A percentile compares a stretch with the other conserved stretches of the same genome.
phyloP scores from a whole-genome alignment of 2,113 vertebrate genomes.

The Fukomys damarensis region DNA sequence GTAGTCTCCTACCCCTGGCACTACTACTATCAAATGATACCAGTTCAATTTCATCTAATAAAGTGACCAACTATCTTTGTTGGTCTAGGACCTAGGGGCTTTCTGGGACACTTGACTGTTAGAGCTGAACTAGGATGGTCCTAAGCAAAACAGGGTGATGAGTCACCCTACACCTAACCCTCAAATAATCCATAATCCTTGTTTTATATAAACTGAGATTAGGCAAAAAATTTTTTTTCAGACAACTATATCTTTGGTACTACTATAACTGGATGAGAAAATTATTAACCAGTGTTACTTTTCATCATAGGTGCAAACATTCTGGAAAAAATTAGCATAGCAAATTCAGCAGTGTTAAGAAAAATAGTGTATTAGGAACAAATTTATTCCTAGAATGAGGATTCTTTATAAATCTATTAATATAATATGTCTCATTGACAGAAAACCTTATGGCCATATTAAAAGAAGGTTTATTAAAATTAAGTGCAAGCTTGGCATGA shows the following conservation, averaged over 20 bases:
- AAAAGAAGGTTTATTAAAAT: background rate
- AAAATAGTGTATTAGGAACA: background rate
- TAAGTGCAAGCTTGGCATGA: background rate
- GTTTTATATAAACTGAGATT: background rate
- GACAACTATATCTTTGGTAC: background rate
- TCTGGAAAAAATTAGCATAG: background rate
- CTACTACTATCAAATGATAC: background rate
- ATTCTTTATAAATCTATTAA: slow-evolving; percentile 32
- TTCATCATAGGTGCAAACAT: background rate
- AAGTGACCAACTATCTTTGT: background rate
- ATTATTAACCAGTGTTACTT: background rate
- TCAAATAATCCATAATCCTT: background rate
- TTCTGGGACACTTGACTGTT: background rate
- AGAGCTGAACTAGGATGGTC: background rate
- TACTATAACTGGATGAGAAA: background rate
- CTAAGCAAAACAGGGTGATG: background rate
- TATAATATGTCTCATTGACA: background rate
- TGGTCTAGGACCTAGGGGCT: background rate
- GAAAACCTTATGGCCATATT: background rate
- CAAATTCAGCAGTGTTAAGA: background rate
- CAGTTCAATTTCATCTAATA: background rate
- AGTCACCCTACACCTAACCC: background rate
- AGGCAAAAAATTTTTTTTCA: background rate
- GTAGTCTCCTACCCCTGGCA: background rate
- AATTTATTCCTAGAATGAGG: background rate